Base-by-base conservation (phyloP, 2,888 invertebrate species). In the Penaeus monodon region DNA sequence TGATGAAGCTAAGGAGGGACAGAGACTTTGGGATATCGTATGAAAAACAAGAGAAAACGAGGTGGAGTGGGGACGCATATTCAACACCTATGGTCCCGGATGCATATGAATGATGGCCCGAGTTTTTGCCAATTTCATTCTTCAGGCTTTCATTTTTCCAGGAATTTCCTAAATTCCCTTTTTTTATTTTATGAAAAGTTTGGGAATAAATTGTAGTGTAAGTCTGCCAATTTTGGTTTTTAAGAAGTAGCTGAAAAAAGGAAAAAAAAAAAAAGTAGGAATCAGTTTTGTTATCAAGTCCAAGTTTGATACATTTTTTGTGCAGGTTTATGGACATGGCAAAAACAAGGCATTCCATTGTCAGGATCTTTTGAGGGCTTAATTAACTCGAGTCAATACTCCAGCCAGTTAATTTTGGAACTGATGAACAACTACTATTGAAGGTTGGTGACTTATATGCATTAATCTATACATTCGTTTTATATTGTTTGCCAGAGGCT, bases 31-130 rank as follows among this genome's bases (percentile, higher is more conserved):
- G 95, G 96, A 91, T 99, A 98, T 98, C 99, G 0, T 99, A 99
- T 92, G 96, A 97, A 29, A 98, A 98, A 92, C 99, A 99, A 94
- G 99, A 99, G 92, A 96, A 96, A 20, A 82, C 10, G 79, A 84
- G 76, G 98, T 99, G 0, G 94, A 99, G 82, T 98, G 99, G 17
- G 99, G 99, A 2, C 94, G 99, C 90, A 99, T 99, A 91, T 99
- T 99, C 93, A 99, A 99, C 92, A 99, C 99, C 0, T 99, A 98
- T 92, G 99, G 99, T 0, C 99, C 99, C 93, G 99, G 91, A 99
- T 99, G 99, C 99, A 99, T 92, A 97, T 98, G 94, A 97, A 98
- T 90, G 99, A 99, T 92, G 99, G 99, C n/a, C 0, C 94, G 99
- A 68, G 99, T 99, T 0, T 99, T 99, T 1, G 99, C 99, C 24